A percentile compares a stretch with the other conserved stretches of the same genome.
These are phyloP conservation scores for Cephalopachus bancanus DNA, from an alignment of 2,797 vertebrate genomes.

Conservation along the genomic window DNA sequence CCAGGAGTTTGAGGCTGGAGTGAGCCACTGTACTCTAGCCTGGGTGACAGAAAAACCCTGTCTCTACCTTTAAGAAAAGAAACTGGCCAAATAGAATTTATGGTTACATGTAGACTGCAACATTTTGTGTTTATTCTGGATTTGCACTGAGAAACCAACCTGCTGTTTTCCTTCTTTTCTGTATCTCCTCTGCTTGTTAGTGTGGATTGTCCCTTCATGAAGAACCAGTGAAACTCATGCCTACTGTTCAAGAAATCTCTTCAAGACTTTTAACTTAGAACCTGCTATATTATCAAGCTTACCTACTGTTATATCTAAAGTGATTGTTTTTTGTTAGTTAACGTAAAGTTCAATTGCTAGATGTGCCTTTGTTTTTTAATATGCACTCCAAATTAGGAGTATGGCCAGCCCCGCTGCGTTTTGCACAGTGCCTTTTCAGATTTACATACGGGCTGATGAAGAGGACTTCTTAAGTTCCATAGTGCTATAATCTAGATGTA, in stretches of 20 bases:
- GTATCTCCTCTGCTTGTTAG: constrained; percentile 55
- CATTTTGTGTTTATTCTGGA: no score
- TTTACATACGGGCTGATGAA: neutral
- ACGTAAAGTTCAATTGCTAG: constrained; percentile 77
- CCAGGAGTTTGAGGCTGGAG: no score
- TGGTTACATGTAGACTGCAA: neutral
- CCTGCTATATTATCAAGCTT: constrained; percentile 77
- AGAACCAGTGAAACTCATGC: neutral
- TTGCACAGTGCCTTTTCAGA: constrained; percentile 67
- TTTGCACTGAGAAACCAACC: constrained; percentile 56
- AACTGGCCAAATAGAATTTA: neutral
- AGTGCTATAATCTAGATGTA: neutral
- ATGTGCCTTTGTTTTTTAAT: constrained; percentile 83
- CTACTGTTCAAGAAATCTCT: constrained; percentile 66
- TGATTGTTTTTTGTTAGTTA: constrained; percentile 77
- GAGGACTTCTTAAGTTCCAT: neutral
- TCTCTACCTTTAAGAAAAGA: no score
- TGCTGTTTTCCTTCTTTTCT: neutral
- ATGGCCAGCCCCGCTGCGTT: constrained; percentile 53
- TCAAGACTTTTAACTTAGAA: constrained; percentile 74
- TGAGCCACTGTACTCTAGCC: no score
- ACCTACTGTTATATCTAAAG: constrained; percentile 75
- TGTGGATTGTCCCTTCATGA: constrained; percentile 78
- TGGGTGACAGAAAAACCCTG: no score
- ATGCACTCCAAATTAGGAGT: constrained; percentile 74